Percentiles rank a stretch among this genome's conserved stretches.
phyloP scores from a whole-genome alignment of 2,888 invertebrate genomes.

The Tricholauxania praeusta region DNA sequence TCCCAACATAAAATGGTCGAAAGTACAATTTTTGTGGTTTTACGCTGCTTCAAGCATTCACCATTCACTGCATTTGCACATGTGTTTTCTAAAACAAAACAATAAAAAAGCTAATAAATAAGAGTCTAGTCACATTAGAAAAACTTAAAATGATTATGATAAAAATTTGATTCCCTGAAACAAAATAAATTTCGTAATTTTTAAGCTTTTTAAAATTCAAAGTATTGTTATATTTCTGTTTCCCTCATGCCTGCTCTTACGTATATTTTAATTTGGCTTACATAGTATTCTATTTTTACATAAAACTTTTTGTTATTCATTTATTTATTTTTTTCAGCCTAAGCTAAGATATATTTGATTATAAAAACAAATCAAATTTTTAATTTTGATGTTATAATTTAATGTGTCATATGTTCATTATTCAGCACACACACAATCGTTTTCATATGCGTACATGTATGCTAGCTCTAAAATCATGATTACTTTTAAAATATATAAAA shows the following conservation, averaged over 20 bases:
- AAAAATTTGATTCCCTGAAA: not conserved
- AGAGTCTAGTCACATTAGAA: slow-evolving; percentile 31
- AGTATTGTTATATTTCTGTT: not conserved
- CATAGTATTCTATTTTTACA: not conserved
- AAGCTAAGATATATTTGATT: not conserved
- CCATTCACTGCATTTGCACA: slow-evolving; percentile 1
- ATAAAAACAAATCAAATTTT: not conserved
- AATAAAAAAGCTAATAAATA: not conserved
- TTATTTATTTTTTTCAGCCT: not conserved
- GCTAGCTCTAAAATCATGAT: not conserved
- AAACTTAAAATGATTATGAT: not conserved
- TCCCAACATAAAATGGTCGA: too few relatives aligned
- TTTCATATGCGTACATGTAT: not conserved
- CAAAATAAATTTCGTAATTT: not conserved
- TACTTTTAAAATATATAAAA: slow-evolving; percentile 7
- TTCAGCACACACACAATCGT: not conserved
- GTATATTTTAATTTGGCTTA: not conserved
- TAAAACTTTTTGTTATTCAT: not conserved
- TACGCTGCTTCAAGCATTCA: too few relatives aligned
- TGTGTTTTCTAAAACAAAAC: not conserved
- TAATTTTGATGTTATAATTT: slow-evolving; percentile 12
- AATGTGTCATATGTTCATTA: slow-evolving; percentile 19
- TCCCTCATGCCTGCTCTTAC: slow-evolving; percentile 2
- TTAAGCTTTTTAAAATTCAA: not conserved
- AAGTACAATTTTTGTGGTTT: too few relatives aligned